Conservation (phyloP, 1,140 invertebrate genomes). For the Hylyphantes graminicola region DNA sequence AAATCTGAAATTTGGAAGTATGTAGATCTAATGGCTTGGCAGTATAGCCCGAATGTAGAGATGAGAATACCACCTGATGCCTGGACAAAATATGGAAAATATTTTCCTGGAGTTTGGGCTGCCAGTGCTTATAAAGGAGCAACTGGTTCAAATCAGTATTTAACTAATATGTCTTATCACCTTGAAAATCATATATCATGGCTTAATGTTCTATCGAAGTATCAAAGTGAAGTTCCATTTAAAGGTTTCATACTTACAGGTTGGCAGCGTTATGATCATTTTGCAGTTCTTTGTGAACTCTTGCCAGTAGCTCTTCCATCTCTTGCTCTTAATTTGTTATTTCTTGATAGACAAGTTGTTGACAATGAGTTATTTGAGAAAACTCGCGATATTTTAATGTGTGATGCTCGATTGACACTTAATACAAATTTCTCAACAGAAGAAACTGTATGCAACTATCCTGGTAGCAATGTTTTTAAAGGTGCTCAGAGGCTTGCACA, state of each 20-base stretch:
- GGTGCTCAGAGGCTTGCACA: conserved; percentile 63
- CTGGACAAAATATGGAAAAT: conserved; percentile 70
- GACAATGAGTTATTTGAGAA: conserved; percentile 57
- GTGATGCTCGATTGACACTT: conserved; percentile 54
- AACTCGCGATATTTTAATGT: conserved; percentile 60
- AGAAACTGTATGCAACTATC: conserved; percentile 64
- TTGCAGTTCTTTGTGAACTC: conserved; percentile 76
- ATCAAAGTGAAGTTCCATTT: conserved; percentile 65
- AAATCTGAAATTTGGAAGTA: conserved; percentile 64
- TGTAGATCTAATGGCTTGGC: conserved; percentile 65
- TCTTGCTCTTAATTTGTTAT: conserved; percentile 69
- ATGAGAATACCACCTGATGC: conserved; percentile 66
- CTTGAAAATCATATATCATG: conserved; percentile 70
- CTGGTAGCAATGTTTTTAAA: conserved; percentile 66
- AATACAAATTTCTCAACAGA: conserved; percentile 61
- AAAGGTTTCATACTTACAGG: conserved; percentile 71
- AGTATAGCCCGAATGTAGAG: conserved; percentile 59
- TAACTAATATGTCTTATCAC: conserved; percentile 69
- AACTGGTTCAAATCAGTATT: conserved; percentile 66
- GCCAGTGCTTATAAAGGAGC: conserved; percentile 75
- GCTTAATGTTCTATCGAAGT: conserved; percentile 65
- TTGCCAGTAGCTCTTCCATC: conserved; percentile 75
- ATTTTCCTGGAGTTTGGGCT: conserved; percentile 73
- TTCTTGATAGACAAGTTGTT: conserved; percentile 58
- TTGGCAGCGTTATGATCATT: conserved; percentile 77